Percentiles rank a stretch among this genome's conserved stretches.
These are phyloP conservation scores for Mesembrinibis cayennensis DNA, from an alignment of 2,113 vertebrate genomes.

Conservation along the genomic window DNA sequence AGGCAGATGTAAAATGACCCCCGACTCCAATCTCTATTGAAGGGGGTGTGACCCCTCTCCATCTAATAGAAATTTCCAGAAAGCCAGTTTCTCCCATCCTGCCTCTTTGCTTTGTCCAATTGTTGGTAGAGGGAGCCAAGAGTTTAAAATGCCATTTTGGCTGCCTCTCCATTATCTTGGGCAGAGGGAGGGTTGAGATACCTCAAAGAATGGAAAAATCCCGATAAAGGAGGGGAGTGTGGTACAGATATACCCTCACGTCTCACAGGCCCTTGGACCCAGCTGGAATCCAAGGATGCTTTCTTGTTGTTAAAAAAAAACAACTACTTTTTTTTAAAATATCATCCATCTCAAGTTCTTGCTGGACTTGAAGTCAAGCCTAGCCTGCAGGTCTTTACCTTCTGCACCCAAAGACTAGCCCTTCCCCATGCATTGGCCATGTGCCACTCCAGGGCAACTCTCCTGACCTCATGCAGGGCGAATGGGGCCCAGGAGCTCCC, in stretches of 20 bases:
- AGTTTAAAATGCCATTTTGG: conserved; percentile 51
- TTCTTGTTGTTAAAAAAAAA: not conserved
- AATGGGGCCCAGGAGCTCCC: not conserved
- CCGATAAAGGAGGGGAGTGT: not conserved
- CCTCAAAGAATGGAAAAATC: conserved; percentile 30
- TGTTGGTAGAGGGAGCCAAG: conserved; percentile 52
- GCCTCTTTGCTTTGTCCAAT: conserved; percentile 60
- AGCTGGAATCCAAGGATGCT: not conserved
- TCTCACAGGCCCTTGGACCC: not conserved
- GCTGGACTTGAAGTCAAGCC: not conserved
- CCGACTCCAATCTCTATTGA: conserved; percentile 51
- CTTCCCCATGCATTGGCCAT: not conserved
- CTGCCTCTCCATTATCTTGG: conserved; percentile 53
- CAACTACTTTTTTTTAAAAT: not conserved
- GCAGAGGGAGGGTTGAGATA: conserved; percentile 36
- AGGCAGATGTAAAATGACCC: conserved; percentile 61
- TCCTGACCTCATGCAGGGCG: fast-evolving
- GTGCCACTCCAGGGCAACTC: not conserved
- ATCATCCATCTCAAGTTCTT: not conserved
- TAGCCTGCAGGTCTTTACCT: not conserved
- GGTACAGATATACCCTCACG: not conserved
- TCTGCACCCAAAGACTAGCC: not conserved
- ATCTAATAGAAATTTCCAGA: conserved; percentile 51
- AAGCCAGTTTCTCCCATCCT: conserved; percentile 56
- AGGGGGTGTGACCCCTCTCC: conserved; percentile 43